Conservation (phyloP, 1,140 invertebrate species). For the Phenacoccus solenopsis region DNA sequence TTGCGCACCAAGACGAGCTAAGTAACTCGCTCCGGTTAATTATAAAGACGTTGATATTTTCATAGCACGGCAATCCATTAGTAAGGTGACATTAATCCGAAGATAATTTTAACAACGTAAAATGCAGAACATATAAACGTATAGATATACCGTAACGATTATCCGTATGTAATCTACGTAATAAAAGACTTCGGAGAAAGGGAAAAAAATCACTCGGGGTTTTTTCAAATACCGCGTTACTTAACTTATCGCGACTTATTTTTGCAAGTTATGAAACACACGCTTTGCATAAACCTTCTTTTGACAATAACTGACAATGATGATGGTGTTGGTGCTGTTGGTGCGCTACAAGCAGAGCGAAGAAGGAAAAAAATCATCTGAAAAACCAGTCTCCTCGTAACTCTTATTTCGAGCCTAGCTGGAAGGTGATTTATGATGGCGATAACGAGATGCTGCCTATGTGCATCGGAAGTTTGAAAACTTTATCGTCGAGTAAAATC, state of each 20-base stretch:
- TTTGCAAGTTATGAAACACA: neutral
- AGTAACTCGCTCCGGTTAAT: neutral
- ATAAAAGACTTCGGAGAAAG: neutral
- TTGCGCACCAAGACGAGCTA: too few relatives aligned
- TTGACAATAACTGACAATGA: neutral
- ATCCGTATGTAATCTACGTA: neutral
- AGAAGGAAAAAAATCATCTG: neutral
- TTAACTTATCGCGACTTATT: conserved; percentile 2
- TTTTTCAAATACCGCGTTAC: neutral
- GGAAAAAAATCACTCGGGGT: neutral
- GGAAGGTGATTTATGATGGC: neutral
- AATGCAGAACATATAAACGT: too few relatives aligned
- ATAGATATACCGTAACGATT: too few relatives aligned
- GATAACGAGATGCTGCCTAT: neutral
- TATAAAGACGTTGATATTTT: neutral
- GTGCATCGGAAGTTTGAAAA: too few relatives aligned
- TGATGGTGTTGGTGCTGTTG: neutral
- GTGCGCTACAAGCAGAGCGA: neutral
- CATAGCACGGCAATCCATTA: neutral
- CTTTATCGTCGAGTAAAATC: too few relatives aligned
- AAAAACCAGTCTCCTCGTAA: neutral
- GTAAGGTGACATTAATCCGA: neutral
- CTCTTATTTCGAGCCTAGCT: neutral
- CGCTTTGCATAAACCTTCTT: neutral
- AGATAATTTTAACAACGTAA: neutral